Base-by-base conservation (phyloP, 2,888 invertebrate genomes). In the Lepeophtheirus nordmannii region DNA sequence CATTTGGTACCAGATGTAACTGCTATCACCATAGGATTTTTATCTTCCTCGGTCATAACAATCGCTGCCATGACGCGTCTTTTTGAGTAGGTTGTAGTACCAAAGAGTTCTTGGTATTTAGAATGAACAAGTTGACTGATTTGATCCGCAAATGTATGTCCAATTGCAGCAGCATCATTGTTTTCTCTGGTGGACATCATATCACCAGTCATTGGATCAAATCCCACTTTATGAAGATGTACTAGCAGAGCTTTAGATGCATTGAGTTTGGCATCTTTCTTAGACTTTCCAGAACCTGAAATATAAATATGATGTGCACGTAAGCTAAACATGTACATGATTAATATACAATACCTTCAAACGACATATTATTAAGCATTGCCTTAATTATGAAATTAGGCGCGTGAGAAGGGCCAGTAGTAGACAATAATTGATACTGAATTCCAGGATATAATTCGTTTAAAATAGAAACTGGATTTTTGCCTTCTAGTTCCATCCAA, bases 1-100 rank as follows among this genome's bases (percentile, higher is more conserved):
- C 93, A 93, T 76, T 96, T 96, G 0, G 93, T 94, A 46, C 96
- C 96, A 63, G 90, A 88, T 10, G 88, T 83, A 1, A 91, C 83
- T 1, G 84, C 83, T 71, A 89, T 82, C 68, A 85, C 81, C 76
- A 81, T 68, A 2, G 72, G 70, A 14, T 71, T 73, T 53, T 72
- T 71, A 59, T 78, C 69, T 14, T 70, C 58, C 65, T 68, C 68
- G 1, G 89, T 90, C 82, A 92, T 86, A n/a, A 93, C 92, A 71
- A 94, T 85, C 3, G 92, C 93, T 17, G 93, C 89, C 14, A 94
- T 77, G n/a, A 94, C 93, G 76, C 92, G 93, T 70, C 91, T 81
- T 71, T 86, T 82, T 0, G 85, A 83, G 74, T 88, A 87, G 10
- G 82, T 58, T n/a, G 65, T 65, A 12, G 58, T 65, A 22, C 65